Conservation (phyloP, 2,888 invertebrate genomes). For the Caenorhabditis sp. region DNA sequence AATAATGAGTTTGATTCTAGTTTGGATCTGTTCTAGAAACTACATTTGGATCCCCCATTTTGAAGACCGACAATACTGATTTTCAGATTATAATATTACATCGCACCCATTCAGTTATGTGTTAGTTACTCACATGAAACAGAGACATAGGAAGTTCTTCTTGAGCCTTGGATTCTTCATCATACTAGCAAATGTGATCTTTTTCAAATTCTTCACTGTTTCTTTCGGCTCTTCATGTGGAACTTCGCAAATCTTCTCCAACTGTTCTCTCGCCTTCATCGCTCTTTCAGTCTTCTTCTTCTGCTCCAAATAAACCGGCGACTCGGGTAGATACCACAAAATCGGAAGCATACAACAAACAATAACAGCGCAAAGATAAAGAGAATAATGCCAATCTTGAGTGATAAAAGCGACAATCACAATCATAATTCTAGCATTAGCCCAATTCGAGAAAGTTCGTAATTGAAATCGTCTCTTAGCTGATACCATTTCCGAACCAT, state of each 20-base stretch:
- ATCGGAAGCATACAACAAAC: conserved; percentile 22
- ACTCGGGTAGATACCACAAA: conserved; percentile 31
- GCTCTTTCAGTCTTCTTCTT: not conserved
- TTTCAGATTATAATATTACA: too few species aligned
- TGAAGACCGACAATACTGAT: too few species aligned
- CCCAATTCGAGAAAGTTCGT: conserved; percentile 41
- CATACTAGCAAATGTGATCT: not conserved
- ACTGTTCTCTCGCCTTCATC: not conserved
- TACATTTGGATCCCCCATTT: too few species aligned
- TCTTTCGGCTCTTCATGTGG: not conserved
- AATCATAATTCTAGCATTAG: conserved; percentile 28
- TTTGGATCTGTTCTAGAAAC: too few species aligned
- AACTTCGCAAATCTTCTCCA: not conserved
- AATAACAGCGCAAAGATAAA: conserved; percentile 26
- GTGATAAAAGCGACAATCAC: conserved; percentile 25
- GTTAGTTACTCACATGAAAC: not conserved
- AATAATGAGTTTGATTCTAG: too few species aligned
- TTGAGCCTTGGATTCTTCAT: not conserved
- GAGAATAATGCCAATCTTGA: conserved; percentile 21
- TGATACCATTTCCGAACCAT: conserved; percentile 39
- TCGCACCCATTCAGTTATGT: too few species aligned
- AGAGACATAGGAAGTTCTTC: not conserved
- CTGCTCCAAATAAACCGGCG: conserved; percentile 23
- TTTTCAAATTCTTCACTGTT: not conserved
- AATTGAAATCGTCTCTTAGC: conserved; percentile 23